Conservation (phyloP, 2,113 vertebrate genomes). For the Pomatorhinus ruficollis region DNA sequence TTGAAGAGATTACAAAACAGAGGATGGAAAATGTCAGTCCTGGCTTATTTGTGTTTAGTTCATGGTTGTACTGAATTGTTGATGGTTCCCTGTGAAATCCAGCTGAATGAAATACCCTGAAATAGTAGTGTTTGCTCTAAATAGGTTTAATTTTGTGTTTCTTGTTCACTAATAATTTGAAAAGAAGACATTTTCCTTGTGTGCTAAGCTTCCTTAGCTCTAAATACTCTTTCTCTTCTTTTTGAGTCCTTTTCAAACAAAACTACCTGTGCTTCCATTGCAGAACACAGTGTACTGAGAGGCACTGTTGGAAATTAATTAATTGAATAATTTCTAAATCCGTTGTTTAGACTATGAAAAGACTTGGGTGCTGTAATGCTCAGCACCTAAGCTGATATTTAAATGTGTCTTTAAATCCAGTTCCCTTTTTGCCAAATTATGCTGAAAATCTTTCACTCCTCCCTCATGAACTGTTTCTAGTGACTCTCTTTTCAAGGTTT, state of each 20-base stretch:
- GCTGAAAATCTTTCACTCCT: neutral
- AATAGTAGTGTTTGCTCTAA: conserved; percentile 21
- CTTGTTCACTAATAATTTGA: conserved; percentile 5
- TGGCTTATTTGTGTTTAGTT: neutral
- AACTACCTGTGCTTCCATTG: neutral
- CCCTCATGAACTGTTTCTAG: neutral
- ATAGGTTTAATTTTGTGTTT: neutral
- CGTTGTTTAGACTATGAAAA: neutral
- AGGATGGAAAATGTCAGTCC: neutral
- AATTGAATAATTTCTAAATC: neutral
- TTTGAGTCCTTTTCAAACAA: neutral
- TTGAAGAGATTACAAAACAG: neutral
- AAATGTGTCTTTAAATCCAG: neutral
- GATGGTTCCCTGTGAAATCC: conserved; percentile 8
- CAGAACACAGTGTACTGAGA: conserved; percentile 28
- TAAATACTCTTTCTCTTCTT: neutral
- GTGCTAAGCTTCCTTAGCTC: neutral
- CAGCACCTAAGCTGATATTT: neutral
- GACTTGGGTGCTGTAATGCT: neutral
- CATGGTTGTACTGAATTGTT: neutral
- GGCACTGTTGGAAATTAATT: conserved; percentile 6
- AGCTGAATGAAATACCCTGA: conserved; percentile 28
- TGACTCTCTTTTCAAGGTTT: neutral
- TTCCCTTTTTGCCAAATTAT: neutral
- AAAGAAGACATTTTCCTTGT: neutral